Base-by-base conservation (phyloP, 2,888 invertebrate genomes). In the Lamellibrachia satsuma region DNA sequence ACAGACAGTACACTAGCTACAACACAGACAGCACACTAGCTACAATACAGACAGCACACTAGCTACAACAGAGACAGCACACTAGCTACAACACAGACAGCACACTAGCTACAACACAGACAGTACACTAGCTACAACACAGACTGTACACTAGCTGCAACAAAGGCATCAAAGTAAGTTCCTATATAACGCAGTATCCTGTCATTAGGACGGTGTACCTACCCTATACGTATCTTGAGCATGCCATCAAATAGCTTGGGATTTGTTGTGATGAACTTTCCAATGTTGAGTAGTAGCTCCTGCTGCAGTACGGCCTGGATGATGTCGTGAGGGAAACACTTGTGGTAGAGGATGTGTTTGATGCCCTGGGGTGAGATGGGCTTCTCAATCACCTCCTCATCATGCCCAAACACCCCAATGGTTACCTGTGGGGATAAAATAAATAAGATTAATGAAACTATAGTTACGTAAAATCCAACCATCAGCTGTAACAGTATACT, bases 341-440 rank as follows among this genome's bases (percentile, higher is more conserved):
- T 96, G 92, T 95, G 95, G 97, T 99, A 99, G 97, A 99, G 98
- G 8, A 99, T 98, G 52, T 98, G 98, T 95, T 98, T 98, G 92
- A 99, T 98, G 97, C 99, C 99, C 1, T 98, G 98, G 0, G 99
- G 99, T 0, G 99, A 99, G 98, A 99, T 98, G 0, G 99, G 99
- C 95, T 99, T 99, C 96, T 99, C 99, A 95, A 99, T 98, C 1
- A 96, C 96, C 0, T 98, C 98, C 97, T 99, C 99, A 95, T 98
- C 98, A 94, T 98, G 98, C 0, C 99, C 99, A 95, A 98, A 98
- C 92, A 99, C 98, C 55, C 99, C 99, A 2, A 99, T 98, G 0
- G 99, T 99, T 93, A 99, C 97, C 98, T 97, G 93, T 90, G 93
- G 91, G 27, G 39, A 39, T 39, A 52, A 15, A 91, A 52, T 3